Base-by-base conservation (phyloP, 2,797 vertebrate genomes). In the Hipposideros larvatus region DNA sequence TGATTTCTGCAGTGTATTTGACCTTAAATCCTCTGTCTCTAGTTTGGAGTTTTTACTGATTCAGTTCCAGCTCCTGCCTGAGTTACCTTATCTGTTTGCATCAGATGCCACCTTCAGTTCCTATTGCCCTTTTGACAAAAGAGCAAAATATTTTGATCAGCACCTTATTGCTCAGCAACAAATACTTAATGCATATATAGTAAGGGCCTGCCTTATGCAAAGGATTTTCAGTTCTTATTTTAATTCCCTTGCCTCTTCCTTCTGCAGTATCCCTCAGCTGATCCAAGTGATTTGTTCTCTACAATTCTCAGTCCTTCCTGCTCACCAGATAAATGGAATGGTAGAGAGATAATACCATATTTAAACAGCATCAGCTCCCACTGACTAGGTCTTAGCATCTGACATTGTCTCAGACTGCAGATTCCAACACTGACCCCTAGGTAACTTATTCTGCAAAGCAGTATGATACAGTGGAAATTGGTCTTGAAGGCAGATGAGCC, bases 211-310 rank as follows among this genome's bases (percentile, higher is more conserved):
- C n/a, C 16, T 11, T 70, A 70, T 77, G 3, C 13, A 80, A 96
- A 91, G 63, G 19, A 91, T 70, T 77, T 91, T 63, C n/a, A 59
- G 68, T 43, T 68, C 37, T n/a, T 65, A 15, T n/a, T 77, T 16
- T 55, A 55, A 91, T 87, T 63, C 71, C 26, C 10, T 65, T 83
- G 26, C n/a, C n/a, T 71, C 15, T 96, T 83, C 37, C 77, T 91
- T 87, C 53, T 77, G 24, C 31, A 61, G 0, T 18, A 87, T 51
- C 9, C 15, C 22, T 34, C 61, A 68, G 24, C 18, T 90, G 41
- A 68, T 80, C 16, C 16, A 48, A 77, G 22, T 70, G 43, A 88
- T 53, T 26, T 78, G 5, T 57, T 59, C 31, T 28, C 46, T 13
- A 37, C 10, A 94, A 37, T 87, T 83, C 16, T 82, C 53, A 77